These are phyloP conservation scores for Sminthopsis crassicaudata DNA, from an alignment of 2,113 vertebrate species.

Conservation along the genomic window DNA sequence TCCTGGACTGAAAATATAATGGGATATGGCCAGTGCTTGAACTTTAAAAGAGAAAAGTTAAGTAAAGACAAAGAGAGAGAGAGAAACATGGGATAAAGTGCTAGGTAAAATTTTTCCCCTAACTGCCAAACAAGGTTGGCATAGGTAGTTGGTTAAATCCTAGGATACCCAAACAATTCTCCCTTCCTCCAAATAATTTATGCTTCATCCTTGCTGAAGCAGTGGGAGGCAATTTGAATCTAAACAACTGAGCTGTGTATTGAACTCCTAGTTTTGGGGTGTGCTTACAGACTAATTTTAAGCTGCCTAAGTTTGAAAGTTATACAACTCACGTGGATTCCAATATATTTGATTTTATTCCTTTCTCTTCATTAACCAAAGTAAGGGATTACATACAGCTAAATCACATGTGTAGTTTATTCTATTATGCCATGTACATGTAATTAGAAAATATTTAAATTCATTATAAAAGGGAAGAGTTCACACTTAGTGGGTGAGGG, in stretches of 20 bases:
- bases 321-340: background rate
- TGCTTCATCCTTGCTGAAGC: background rate
- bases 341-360: background rate
- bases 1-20: background rate
- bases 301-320: background rate
- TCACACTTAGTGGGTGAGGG: background rate
- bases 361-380: background rate
- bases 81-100: background rate
- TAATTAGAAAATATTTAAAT: background rate
- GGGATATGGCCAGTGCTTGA: background rate
- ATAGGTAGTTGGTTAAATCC: background rate
- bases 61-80: background rate
- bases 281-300: background rate
- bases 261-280: background rate
- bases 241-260: background rate
- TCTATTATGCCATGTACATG: background rate
- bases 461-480: background rate
- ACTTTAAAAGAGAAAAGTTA: background rate
- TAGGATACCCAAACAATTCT: background rate
- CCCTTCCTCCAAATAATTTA: background rate
- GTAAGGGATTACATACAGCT: too few relatives aligned
- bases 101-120: background rate
- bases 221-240: background rate
- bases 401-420: background rate
- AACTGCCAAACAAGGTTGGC: background rate